phyloP scores from a whole-genome alignment of 2,113 vertebrate genomes.

The Chunga burmeisteri region DNA sequence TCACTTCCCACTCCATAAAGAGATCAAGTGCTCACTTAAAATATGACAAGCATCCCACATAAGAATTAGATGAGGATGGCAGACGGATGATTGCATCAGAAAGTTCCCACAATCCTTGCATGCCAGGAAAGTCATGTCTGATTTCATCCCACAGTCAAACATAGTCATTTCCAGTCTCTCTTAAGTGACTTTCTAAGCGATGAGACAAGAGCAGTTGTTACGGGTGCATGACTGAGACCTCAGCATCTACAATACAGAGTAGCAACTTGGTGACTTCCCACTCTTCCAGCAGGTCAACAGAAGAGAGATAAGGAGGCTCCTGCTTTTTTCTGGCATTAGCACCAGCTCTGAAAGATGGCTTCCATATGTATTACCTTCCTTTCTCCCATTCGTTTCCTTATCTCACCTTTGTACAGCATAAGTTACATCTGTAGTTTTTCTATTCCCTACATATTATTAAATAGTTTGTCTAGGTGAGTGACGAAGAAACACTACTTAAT shows the following conservation, averaged over 20 bases:
- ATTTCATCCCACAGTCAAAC: not conserved
- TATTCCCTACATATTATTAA: not conserved
- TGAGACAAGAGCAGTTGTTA: not conserved
- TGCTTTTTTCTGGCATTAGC: not conserved
- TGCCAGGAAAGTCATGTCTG: not conserved
- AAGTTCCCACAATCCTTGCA: not conserved
- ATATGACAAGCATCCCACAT: not conserved
- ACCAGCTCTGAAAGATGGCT: not conserved
- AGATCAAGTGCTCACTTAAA: not conserved
- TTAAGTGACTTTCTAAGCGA: not conserved
- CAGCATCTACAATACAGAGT: not conserved
- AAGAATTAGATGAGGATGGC: not conserved
- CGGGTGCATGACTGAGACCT: fast-evolving
- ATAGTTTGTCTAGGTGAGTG: fast-evolving
- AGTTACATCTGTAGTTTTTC: not conserved
- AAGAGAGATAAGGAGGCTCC: fast-evolving
- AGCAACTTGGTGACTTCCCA: not conserved
- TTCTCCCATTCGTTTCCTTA: not conserved
- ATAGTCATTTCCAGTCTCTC: too few species aligned
- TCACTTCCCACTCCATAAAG: not conserved
- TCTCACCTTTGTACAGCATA: not conserved
- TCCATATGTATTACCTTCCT: not conserved
- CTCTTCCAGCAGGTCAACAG: fast-evolving
- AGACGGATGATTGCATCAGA: not conserved
- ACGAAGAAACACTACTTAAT: not conserved